Evolutionary conservation across 2,888 invertebrate genomes (phyloP).

Genomic region (Nysson spinosus): DNA sequence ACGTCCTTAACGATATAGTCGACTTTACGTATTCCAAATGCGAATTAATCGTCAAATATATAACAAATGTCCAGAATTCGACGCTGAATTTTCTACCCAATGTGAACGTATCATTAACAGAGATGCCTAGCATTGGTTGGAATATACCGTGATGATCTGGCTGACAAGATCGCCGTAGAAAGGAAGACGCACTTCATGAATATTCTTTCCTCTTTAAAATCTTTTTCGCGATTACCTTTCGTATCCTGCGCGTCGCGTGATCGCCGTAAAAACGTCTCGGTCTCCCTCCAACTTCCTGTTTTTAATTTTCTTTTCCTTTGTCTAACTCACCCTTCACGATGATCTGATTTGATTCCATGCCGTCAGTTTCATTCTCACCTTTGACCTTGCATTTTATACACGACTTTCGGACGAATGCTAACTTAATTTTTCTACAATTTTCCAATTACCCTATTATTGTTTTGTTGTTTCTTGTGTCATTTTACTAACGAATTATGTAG

Average conservation of each 20-base stretch:
- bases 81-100: constrained; percentile 60
- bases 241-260: no score
- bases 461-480: background rate
- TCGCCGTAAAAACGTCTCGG: no score
- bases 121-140: constrained; percentile 66
- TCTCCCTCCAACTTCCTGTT: no score
- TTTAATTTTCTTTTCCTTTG: no score
- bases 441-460: no score
- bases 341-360: no score
- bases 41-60: constrained; percentile 67
- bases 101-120: constrained; percentile 69
- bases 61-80: constrained; percentile 65
- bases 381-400: no score
- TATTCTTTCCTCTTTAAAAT: background rate
- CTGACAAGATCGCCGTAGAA: constrained; percentile 3
- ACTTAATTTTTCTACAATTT: no score
- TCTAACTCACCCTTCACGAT: no score
- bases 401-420: no score
- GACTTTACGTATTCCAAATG: constrained; percentile 64
- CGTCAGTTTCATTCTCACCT: no score
- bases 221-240: background rate
- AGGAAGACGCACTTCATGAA: background rate
- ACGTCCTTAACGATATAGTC: constrained; percentile 66
- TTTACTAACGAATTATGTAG: background rate
- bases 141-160: constrained; percentile 55